Conservation (phyloP, 2,113 vertebrate species). For the Malurus cyaneus region DNA sequence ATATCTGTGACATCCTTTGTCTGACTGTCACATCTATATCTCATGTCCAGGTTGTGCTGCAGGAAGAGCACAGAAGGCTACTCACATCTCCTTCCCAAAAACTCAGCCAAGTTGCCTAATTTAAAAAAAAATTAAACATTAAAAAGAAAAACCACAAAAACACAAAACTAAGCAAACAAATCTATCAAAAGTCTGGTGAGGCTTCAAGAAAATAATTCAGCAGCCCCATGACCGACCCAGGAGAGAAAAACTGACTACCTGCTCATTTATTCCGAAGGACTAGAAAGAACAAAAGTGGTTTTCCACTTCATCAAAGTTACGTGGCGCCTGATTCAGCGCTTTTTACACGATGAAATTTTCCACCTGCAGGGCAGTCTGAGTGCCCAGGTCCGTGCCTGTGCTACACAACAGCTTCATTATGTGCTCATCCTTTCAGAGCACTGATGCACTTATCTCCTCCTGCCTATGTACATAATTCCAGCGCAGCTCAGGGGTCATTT, state of each 20-base stretch:
- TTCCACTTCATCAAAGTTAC: not conserved
- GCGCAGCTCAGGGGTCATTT: not conserved
- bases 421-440: not conserved
- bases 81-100: not conserved
- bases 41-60: not conserved
- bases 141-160: not conserved
- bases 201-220: not conserved
- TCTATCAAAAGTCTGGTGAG: not conserved
- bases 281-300: not conserved
- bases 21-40: not conserved
- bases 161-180: not conserved
- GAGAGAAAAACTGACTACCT: not conserved
- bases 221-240: not conserved
- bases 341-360: not conserved
- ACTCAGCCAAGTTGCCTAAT: not conserved
- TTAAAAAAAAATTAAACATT: not conserved
- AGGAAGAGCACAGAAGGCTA: not conserved
- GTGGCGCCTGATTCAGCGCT: conserved; percentile 30
- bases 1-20: not conserved
- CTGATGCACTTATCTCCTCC: not conserved
- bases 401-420: not conserved
- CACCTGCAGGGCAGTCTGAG: conserved; percentile 18
- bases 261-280: not conserved
- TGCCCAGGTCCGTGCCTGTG: not conserved
- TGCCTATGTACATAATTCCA: not conserved